Percentiles rank a stretch among this genome's conserved stretches.
Conservation (phyloP, 2,113 vertebrate species). For the Callipepla squamata region DNA sequence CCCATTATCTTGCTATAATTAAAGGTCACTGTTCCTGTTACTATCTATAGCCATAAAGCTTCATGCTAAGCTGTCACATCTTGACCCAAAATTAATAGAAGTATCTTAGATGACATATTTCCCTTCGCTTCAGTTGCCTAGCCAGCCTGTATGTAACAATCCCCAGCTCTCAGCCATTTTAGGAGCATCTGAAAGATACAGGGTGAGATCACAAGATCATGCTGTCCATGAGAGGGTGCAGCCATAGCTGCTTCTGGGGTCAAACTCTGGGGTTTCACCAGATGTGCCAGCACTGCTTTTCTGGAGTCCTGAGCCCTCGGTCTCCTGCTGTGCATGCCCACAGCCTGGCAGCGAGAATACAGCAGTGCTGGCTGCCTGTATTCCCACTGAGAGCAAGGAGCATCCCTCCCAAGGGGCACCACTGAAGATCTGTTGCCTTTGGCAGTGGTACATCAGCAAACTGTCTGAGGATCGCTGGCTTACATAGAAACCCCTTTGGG, state of each 20-base stretch:
- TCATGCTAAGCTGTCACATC: neutral
- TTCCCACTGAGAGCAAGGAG: neutral
- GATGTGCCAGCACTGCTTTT: accelerated
- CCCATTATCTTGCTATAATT: slow-evolving; percentile 64
- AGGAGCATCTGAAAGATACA: neutral
- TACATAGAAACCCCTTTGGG: neutral
- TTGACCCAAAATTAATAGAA: slow-evolving; percentile 30
- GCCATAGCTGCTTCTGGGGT: neutral
- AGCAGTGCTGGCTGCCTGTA: neutral
- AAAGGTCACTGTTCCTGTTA: slow-evolving; percentile 60
- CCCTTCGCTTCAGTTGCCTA: neutral
- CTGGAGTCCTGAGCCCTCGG: neutral
- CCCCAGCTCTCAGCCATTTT: neutral
- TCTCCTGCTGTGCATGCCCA: neutral
- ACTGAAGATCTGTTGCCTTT: neutral
- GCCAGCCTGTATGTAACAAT: accelerated
- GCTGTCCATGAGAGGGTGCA: neutral
- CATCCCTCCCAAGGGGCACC: no score
- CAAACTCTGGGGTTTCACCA: neutral
- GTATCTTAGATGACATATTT: neutral
- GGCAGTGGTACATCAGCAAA: neutral
- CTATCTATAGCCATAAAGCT: slow-evolving; percentile 48
- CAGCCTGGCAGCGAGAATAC: neutral
- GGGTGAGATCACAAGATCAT: neutral
- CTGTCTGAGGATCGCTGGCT: neutral